These are phyloP conservation scores for Metallyticus violacea DNA, from an alignment of 2,888 invertebrate species.

Conservation along the genomic window DNA sequence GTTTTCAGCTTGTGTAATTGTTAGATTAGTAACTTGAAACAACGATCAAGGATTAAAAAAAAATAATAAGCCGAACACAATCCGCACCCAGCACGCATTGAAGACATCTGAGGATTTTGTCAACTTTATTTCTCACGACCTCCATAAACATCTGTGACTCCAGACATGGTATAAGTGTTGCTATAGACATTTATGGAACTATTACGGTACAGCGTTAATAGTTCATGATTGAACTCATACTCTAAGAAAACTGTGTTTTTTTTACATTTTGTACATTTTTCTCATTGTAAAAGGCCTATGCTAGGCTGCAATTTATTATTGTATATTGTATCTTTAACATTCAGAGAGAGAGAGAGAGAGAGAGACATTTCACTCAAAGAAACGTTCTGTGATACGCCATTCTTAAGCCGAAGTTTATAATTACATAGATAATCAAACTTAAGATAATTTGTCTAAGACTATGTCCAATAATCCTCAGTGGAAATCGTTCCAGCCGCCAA, in stretches of 20 bases:
- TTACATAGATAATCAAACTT: conserved; percentile 33
- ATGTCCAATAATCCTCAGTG: conserved; percentile 86
- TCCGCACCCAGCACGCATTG: conserved; percentile 84
- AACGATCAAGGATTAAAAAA: conserved; percentile 43
- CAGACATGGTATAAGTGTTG: conserved; percentile 7
- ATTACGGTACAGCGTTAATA: conserved; percentile 9
- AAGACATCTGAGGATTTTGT: conserved; percentile 82
- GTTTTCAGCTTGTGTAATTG: conserved; percentile 66
- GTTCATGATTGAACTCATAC: conserved; percentile 1
- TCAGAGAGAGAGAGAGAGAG: conserved; percentile 13
- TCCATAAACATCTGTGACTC: conserved; percentile 27
- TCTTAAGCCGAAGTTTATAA: conserved; percentile 30
- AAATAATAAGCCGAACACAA: conserved; percentile 49
- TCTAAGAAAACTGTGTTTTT: conserved; percentile 2
- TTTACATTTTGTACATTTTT: conserved; percentile 27
- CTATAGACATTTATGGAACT: conserved; percentile 11
- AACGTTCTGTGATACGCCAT: conserved; percentile 60
- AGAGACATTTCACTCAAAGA: conserved; percentile 41
- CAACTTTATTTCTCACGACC: conserved; percentile 32
- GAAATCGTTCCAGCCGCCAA: conserved; percentile 88
- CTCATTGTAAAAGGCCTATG: conserved; percentile 14
- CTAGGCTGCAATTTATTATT: conserved; percentile 5
- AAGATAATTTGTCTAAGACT: conserved; percentile 42
- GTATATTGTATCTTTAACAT: conserved; percentile 6
- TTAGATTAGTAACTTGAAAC: conserved; percentile 55